Base-by-base conservation (phyloP, 2,113 vertebrate species). In the Ranitomeya imitator region DNA sequence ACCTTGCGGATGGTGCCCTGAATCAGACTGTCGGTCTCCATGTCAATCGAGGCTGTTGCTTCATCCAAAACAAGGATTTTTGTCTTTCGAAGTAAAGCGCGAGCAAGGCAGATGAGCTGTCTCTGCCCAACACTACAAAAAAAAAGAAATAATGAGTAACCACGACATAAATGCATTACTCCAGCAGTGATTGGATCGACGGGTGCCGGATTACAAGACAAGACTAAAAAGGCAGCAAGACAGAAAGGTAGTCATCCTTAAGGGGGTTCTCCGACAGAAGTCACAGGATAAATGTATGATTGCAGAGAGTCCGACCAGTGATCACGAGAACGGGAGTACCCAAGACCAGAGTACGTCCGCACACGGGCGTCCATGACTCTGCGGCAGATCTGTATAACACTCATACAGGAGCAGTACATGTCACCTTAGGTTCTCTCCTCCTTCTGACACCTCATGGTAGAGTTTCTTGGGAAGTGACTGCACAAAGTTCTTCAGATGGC, bases 31-130 rank as follows among this genome's bases (percentile, higher is more conserved):
- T 92, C 92, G 0, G 91, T 93, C 90, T 94, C 92, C 77, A 91
- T 45, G 65, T 94, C 91, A 21, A 93, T 90, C 9, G 90, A 93
- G 74, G 91, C 91, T 88, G 91, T 92, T 0, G 89, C 91, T 77
- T 96, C 94, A 92, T 94, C 92, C 14, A 94, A 89, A 85, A 95
- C 67, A 74, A 95, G 90, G 83, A 95, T 90, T 91, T 94, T 93
- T 88, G 91, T 91, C 85, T 93, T 94, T 23, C 6, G 14, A 18
- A 95, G 92, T 89, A 95, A 90, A 76, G 92, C 93, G 21, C 73
- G 26, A 85, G 92, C 92, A 85, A 94, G 90, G 89, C 93, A 95
- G 52, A 95, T 14, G 57, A 95, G 91, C 74, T 95, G 93, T 63
- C 90, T 87, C 81, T 95, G 93, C 63, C 93, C 92, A 90, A 90